These are phyloP conservation scores for Doryteuthis pealeii DNA, from an alignment of 1,140 invertebrate genomes.

Conservation along the genomic window DNA sequence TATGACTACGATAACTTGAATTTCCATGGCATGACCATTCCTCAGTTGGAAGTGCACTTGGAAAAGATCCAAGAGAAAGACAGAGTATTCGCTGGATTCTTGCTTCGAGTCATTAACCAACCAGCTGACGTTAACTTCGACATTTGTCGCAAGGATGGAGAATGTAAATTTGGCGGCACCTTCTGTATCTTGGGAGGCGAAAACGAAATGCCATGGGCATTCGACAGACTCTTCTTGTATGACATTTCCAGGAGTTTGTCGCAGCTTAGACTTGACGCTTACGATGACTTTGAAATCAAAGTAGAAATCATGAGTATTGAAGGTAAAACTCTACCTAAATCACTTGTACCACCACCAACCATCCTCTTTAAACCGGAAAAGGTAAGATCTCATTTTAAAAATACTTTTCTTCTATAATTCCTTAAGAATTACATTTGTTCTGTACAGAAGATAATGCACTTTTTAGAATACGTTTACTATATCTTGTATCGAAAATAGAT, in stretches of 20 bases:
- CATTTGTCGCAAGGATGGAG: slow-evolving; percentile 20
- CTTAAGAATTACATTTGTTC: too few species aligned
- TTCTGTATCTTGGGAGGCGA: slow-evolving; percentile 9
- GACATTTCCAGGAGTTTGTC: slow-evolving; percentile 19
- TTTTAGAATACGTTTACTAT: too few species aligned
- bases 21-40: slow-evolving; percentile 30
- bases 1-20: slow-evolving; percentile 31
- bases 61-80: slow-evolving; percentile 20
- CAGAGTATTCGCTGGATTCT: slow-evolving; percentile 24
- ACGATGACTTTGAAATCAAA: slow-evolving; percentile 20
- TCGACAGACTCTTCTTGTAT: too few species aligned
- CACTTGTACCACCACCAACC: slow-evolving; percentile 20
- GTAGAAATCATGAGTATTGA: slow-evolving; percentile 19
- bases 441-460: too few species aligned
- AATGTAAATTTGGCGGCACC: slow-evolving; percentile 26
- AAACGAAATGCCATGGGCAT: too few species aligned
- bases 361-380: slow-evolving; percentile 20
- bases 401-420: too few species aligned
- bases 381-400: too few species aligned
- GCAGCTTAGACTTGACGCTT: slow-evolving; percentile 22
- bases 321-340: slow-evolving; percentile 15
- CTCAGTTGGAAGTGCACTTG: slow-evolving; percentile 22
- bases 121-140: slow-evolving; percentile 26
- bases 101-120: slow-evolving; percentile 10
- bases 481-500: too few species aligned